Conservation (phyloP, 2,113 vertebrate genomes). For the Scytalopus superciliaris region DNA sequence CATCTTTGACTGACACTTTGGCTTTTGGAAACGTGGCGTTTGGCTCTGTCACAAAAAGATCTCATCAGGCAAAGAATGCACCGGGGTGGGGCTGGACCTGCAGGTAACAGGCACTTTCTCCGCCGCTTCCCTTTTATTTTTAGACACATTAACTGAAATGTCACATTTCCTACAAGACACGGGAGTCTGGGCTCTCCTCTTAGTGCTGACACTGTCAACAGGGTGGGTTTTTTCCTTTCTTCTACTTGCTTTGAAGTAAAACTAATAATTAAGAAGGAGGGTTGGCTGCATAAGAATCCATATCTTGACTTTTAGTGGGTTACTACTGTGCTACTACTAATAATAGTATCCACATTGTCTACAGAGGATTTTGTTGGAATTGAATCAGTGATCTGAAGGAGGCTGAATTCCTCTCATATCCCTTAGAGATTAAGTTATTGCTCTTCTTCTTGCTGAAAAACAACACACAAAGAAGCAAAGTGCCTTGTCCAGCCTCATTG, state of each 20-base stretch:
- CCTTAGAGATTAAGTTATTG: neutral
- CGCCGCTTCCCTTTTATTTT: slow-evolving; percentile 41
- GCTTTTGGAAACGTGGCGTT: neutral
- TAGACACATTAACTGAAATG: slow-evolving; percentile 21
- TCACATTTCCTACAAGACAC: neutral
- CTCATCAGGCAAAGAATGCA: slow-evolving; percentile 5
- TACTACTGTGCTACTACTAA: neutral
- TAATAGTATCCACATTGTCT: neutral
- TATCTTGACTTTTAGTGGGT: neutral
- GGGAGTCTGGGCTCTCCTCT: neutral
- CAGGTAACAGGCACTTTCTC: slow-evolving; percentile 30
- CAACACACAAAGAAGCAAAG: neutral
- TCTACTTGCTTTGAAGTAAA: slow-evolving; percentile 45
- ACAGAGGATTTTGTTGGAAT: neutral
- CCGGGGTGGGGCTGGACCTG: neutral
- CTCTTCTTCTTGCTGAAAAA: neutral
- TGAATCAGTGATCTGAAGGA: neutral
- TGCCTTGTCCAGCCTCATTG: neutral
- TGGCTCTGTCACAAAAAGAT: neutral
- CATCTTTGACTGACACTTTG: neutral
- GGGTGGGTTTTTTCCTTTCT: neutral
- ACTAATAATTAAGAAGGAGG: slow-evolving; percentile 28
- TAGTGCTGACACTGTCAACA: neutral
- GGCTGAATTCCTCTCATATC: neutral
- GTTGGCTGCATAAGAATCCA: neutral